Evolutionary conservation across 1,140 invertebrate genomes (phyloP).

Genomic region (Melanaphis sacchari): DNA sequence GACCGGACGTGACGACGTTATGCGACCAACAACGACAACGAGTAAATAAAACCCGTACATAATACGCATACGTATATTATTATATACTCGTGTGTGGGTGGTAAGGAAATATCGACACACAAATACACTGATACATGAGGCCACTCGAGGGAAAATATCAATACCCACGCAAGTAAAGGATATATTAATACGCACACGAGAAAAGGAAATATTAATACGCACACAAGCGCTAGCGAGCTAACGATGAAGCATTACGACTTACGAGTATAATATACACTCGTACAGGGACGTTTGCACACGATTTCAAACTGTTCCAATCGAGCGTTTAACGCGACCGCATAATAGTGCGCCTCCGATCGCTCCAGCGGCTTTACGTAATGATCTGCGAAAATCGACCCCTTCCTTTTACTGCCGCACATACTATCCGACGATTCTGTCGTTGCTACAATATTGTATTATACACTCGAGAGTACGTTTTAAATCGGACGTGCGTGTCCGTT

Average conservation of each 20-base stretch:
- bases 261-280: background rate
- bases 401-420: background rate
- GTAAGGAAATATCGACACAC: background rate
- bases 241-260: background rate
- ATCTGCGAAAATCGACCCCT: background rate
- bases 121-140: background rate
- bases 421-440: background rate
- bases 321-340: background rate
- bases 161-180: background rate
- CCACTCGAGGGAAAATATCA: background rate
- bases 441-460: background rate
- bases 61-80: background rate
- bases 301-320: background rate
- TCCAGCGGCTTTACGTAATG: background rate
- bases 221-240: background rate
- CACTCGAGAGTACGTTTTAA: background rate
- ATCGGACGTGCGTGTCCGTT: background rate
- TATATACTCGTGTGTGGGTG: background rate
- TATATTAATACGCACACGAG: background rate
- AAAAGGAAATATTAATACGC: background rate
- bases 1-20: conserved; percentile 23
- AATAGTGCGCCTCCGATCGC: background rate
- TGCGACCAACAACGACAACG: background rate
- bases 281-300: background rate
- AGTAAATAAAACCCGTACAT: background rate